phyloP scores from a whole-genome alignment of 2,113 vertebrate genomes.

The Malurus melanocephalus region DNA sequence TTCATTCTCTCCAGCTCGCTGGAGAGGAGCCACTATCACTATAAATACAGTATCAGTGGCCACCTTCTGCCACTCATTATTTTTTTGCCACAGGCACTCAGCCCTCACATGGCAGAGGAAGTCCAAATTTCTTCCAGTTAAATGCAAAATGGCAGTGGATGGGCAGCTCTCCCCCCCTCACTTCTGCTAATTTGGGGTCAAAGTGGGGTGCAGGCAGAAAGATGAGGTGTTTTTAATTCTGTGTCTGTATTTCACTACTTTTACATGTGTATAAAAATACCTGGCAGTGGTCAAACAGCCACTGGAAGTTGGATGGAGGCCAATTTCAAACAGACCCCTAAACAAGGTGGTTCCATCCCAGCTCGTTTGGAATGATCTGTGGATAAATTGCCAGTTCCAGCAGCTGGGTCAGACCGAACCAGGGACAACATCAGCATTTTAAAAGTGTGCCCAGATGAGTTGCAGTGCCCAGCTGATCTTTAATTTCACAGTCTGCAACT shows the following conservation, averaged over 20 bases:
- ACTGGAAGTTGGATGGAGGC: not conserved
- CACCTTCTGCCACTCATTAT: not conserved
- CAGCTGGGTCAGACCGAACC: not conserved
- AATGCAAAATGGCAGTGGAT: not conserved
- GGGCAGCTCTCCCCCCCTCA: not conserved
- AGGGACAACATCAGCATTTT: not conserved
- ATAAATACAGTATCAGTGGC: not conserved
- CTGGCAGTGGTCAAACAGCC: not conserved
- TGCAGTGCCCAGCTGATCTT: not conserved
- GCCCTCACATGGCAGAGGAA: not conserved
- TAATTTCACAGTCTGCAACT: too few species aligned
- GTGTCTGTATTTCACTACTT: not conserved
- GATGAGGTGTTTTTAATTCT: not conserved
- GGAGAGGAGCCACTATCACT: not conserved
- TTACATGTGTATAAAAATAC: fast-evolving
- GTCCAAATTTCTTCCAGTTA: not conserved
- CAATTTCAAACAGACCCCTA: not conserved
- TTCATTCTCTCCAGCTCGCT: not conserved
- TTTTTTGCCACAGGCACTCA: not conserved
- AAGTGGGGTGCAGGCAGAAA: not conserved
- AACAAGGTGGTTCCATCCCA: not conserved
- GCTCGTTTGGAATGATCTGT: fast-evolving
- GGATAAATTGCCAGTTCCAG: not conserved
- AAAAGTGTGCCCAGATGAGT: not conserved
- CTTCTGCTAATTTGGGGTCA: not conserved